Conservation (phyloP, 1,140 invertebrate genomes). For the Magallana ariakensis region DNA sequence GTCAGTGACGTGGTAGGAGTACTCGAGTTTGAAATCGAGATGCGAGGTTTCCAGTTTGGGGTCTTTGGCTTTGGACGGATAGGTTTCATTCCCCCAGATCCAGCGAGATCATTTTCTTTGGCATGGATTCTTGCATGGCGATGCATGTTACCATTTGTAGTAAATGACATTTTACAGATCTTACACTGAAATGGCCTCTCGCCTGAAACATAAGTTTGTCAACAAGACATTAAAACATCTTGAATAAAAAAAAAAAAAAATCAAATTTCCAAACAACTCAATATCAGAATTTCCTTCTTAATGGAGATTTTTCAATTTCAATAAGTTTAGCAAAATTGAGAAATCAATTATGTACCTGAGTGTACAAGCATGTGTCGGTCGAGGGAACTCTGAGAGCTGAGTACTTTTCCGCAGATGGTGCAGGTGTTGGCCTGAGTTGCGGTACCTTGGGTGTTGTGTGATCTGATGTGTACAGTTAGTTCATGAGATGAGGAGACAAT, state of each 20-base stretch:
- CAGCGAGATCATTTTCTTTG: constrained; percentile 68
- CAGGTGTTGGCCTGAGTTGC: constrained; percentile 78
- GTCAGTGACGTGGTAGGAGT: neutral
- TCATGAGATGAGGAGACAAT: constrained; percentile 84
- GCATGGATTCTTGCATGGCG: constrained; percentile 88
- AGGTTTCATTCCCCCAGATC: constrained; percentile 50
- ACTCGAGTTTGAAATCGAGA: constrained; percentile 34
- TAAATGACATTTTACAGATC: constrained; percentile 90
- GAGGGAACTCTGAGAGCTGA: constrained; percentile 88
- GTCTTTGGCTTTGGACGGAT: constrained; percentile 50
- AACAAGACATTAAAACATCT: constrained; percentile 36
- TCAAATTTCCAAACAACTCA: neutral
- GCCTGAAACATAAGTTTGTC: constrained; percentile 64
- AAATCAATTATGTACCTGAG: constrained; percentile 70
- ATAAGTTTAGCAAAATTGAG: neutral
- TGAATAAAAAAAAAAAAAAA: neutral
- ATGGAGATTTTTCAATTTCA: neutral
- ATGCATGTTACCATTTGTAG: constrained; percentile 94
- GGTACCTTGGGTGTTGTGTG: constrained; percentile 70
- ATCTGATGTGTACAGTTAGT: constrained; percentile 86
- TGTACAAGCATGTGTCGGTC: constrained; percentile 79
- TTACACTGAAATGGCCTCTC: constrained; percentile 84
- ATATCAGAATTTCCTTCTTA: constrained; percentile 8
- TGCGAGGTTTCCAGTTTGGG: constrained; percentile 52
- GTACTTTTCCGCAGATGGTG: constrained; percentile 81